These are phyloP conservation scores for Callinectes sapidus DNA, from an alignment of 2,888 invertebrate species.

Conservation along the genomic window DNA sequence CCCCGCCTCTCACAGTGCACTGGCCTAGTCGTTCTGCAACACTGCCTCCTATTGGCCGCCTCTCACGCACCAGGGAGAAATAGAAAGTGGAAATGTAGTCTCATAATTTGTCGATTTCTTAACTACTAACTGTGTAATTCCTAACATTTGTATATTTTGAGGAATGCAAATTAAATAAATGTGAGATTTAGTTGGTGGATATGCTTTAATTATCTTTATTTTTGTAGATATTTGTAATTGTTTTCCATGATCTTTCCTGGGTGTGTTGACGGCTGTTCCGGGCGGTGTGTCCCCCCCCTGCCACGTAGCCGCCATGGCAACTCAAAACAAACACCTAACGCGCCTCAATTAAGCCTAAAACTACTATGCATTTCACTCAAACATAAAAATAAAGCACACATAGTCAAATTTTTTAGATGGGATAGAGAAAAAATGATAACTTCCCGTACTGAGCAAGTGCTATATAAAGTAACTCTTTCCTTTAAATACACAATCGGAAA, in stretches of 20 bases:
- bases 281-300: constrained; percentile 63
- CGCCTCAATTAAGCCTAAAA: constrained; percentile 48
- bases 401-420: background rate
- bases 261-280: constrained; percentile 56
- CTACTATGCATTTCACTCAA: background rate
- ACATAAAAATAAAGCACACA: background rate
- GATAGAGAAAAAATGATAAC: background rate
- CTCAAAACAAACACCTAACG: constrained; percentile 70
- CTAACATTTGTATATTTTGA: background rate
- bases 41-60: constrained; percentile 40
- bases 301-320: constrained; percentile 70
- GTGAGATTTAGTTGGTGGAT: background rate
- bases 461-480: no score
- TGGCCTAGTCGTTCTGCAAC: constrained; percentile 53
- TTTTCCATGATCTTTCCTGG: constrained; percentile 34
- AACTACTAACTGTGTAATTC: background rate
- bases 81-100: constrained; percentile 28
- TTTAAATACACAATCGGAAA: background rate
- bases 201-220: background rate
- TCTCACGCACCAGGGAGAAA: background rate
- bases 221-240: background rate
- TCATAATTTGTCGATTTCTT: background rate
- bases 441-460: background rate
- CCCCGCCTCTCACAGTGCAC: constrained; percentile 68
- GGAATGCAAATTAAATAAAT: background rate